phyloP scores from a whole-genome alignment of 2,113 vertebrate genomes.

The Herpailurus yagouaroundi region DNA sequence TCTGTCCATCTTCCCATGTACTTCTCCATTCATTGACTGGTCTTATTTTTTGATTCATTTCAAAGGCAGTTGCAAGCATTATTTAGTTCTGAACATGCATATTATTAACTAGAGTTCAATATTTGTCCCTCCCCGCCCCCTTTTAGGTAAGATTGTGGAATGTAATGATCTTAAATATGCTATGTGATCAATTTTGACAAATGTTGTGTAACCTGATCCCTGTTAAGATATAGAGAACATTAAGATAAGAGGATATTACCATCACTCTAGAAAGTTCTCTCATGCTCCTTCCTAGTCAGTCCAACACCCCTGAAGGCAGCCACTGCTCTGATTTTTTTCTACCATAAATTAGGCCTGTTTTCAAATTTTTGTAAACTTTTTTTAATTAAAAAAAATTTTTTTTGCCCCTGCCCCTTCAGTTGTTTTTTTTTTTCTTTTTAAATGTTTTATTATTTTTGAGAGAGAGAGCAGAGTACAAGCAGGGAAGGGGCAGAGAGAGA shows the following conservation, averaged over 20 bases:
- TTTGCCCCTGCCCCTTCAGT: too few species aligned
- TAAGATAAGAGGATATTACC: not conserved
- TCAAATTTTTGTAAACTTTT: not conserved
- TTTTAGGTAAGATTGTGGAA: constrained; percentile 2
- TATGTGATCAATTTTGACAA: not conserved
- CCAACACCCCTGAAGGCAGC: not conserved
- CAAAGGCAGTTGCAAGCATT: not conserved
- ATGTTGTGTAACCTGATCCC: not conserved
- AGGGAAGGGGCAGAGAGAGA: too few species aligned
- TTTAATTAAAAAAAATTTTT: too few species aligned
- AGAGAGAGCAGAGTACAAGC: too few species aligned
- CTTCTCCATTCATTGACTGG: not conserved
- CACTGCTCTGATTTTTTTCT: not conserved
- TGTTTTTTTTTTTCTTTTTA: too few species aligned
- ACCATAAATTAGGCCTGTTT: not conserved
- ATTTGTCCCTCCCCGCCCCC: not conserved
- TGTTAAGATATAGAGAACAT: not conserved
- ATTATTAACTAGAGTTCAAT: not conserved
- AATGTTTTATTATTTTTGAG: too few species aligned
- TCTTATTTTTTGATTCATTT: constrained; percentile 3
- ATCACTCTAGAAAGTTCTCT: not conserved
- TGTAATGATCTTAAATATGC: not conserved
- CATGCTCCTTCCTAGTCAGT: not conserved
- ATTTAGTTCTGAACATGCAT: not conserved
- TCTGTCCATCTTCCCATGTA: not conserved